These are phyloP conservation scores for Linnaemya vulpina DNA, from an alignment of 2,888 invertebrate genomes.

Conservation along the genomic window DNA sequence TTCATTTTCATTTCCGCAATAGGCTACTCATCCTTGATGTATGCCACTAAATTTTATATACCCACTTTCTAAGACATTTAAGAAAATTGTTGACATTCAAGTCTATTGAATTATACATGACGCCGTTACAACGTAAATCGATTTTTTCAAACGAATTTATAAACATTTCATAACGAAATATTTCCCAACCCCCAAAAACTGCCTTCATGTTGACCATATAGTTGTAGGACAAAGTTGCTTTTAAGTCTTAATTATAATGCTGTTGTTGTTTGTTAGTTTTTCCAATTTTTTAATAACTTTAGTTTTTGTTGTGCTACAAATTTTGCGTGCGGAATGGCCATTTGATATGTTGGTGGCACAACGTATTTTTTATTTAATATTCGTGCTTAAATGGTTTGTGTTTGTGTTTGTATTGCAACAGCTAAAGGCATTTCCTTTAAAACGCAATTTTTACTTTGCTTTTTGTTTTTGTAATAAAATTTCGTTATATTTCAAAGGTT, in stretches of 20 bases:
- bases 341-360: constrained; percentile 46
- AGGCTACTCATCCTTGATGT: neutral
- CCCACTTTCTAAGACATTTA: neutral
- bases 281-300: constrained; percentile 21
- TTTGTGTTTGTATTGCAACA: constrained; percentile 10
- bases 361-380: constrained; percentile 18
- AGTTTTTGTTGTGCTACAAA: constrained; percentile 9
- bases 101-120: neutral
- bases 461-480: constrained; percentile 7
- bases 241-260: constrained; percentile 26
- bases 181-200: neutral
- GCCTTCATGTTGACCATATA: neutral
- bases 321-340: constrained; percentile 63
- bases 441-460: neutral
- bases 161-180: neutral
- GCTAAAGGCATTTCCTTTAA: constrained; percentile 29
- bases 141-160: constrained; percentile 13
- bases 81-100: constrained; percentile 17
- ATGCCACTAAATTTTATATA: neutral
- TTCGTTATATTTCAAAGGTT: neutral
- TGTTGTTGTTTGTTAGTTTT: constrained; percentile 15
- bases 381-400: constrained; percentile 41
- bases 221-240: constrained; percentile 21
- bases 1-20: neutral
- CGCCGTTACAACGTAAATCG: neutral